Percentiles rank a stretch among this genome's conserved stretches.
phyloP scores from a whole-genome alignment of 2,113 vertebrate species.

The Alethe diademata region DNA sequence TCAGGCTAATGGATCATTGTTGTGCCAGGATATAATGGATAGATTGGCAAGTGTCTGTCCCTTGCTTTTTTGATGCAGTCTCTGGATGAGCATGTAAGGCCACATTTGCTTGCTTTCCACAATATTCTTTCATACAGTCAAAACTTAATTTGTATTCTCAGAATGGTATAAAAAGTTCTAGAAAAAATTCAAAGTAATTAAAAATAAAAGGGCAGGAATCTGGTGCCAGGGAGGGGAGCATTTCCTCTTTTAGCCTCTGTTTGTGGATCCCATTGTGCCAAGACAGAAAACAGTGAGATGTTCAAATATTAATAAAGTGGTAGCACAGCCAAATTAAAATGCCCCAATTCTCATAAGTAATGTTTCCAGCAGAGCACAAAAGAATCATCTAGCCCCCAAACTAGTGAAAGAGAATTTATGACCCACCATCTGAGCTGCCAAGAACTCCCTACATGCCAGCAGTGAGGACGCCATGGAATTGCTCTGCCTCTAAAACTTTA shows the following conservation, averaged over 20 bases:
- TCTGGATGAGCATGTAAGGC: constrained; percentile 19
- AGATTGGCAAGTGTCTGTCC: constrained; percentile 60
- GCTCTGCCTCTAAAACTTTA: not conserved
- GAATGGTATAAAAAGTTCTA: constrained; percentile 48
- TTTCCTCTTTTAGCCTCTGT: constrained; percentile 50
- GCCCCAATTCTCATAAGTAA: constrained; percentile 71
- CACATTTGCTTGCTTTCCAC: constrained; percentile 14
- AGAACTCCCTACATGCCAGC: not conserved
- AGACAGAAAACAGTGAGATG: constrained; percentile 55
- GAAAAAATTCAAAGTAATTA: constrained; percentile 68
- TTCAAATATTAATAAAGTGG: constrained; percentile 72
- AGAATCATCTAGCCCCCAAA: constrained; percentile 64
- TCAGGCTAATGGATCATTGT: constrained; percentile 56
- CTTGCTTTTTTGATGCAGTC: constrained; percentile 35
- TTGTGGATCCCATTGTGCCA: constrained; percentile 56
- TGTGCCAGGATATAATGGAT: constrained; percentile 56
- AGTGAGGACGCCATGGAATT: not conserved
- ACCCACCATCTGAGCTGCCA: constrained; percentile 45
- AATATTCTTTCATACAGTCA: constrained; percentile 24
- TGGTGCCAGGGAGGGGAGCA: not conserved
- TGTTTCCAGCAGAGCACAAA: constrained; percentile 57
- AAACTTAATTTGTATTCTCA: constrained; percentile 53
- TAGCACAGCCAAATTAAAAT: constrained; percentile 66
- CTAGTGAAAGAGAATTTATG: constrained; percentile 62
- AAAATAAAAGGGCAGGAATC: constrained; percentile 63